Evolutionary conservation across 2,113 vertebrate species (phyloP).

Genomic region (Passer domesticus): DNA sequence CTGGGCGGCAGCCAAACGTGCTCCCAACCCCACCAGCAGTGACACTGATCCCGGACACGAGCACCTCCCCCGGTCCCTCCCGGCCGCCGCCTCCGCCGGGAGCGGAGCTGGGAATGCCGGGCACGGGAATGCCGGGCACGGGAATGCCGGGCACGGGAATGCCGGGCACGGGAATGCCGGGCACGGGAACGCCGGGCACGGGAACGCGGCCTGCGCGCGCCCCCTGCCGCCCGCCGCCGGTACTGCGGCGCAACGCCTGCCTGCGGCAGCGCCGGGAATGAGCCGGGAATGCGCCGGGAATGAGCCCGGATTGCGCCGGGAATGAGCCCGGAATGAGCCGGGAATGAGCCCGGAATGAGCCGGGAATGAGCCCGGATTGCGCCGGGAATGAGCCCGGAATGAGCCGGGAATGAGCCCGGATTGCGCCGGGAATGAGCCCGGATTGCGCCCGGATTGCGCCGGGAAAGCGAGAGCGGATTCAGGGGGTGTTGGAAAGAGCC

Average conservation of each 20-base stretch:
- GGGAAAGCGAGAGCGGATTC: fast-evolving
- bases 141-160: too few relatives aligned
- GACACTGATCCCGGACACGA: fast-evolving
- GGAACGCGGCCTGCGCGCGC: not conserved
- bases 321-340: not conserved
- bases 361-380: fast-evolving
- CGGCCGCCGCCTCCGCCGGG: too few relatives aligned
- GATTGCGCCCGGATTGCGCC: too few relatives aligned
- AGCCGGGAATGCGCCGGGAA: too few relatives aligned
- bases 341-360: fast-evolving
- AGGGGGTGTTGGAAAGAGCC: not conserved
- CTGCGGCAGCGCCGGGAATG: not conserved
- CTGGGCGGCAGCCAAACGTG: not conserved
- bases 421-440: fast-evolving
- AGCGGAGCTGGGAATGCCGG: too few relatives aligned
- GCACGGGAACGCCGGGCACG: not conserved
- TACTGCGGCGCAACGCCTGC: not conserved
- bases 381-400: too few relatives aligned
- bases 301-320: too few relatives aligned
- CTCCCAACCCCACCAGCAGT: fast-evolving
- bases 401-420: fast-evolving
- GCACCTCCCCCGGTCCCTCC: not conserved
- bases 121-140: too few relatives aligned
- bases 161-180: too few relatives aligned
- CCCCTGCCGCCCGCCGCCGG: not conserved